Percentiles rank a stretch among this genome's conserved stretches.
phyloP scores from a whole-genome alignment of 2,888 invertebrate genomes.

The Ischnus inquisitorius region DNA sequence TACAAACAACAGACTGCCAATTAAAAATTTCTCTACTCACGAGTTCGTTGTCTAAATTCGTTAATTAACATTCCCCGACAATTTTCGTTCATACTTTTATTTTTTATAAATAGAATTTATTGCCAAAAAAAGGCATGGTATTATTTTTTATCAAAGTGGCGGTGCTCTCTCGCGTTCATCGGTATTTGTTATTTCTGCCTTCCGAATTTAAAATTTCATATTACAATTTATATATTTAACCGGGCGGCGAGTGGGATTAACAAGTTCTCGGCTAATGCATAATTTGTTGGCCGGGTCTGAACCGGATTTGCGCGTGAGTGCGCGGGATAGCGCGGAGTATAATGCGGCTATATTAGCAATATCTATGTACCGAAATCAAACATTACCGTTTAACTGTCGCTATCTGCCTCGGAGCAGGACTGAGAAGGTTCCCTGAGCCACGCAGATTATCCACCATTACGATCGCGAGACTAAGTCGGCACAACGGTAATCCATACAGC shows the following conservation, averaged over 20 bases:
- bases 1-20: constrained; percentile 14
- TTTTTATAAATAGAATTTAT: background rate
- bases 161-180: background rate
- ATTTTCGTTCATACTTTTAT: background rate
- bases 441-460: constrained; percentile 65
- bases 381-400: constrained; percentile 21
- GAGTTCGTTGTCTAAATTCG: background rate
- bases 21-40: constrained; percentile 2
- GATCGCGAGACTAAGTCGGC: constrained; percentile 47
- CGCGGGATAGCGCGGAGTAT: no score
- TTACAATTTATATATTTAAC: no score
- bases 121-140: constrained; percentile 2
- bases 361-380: background rate
- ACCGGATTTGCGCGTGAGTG: no score
- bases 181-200: background rate
- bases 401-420: constrained; percentile 60
- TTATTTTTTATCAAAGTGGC: background rate
- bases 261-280: background rate
- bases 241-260: no score
- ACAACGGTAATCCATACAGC: constrained; percentile 15
- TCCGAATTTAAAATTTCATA: background rate
- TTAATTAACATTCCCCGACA: background rate
- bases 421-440: constrained; percentile 35
- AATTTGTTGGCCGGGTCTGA: background rate
- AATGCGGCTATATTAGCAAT: no score